Conservation (phyloP, 2,797 vertebrate species). For the Acipenser ruthenus region DNA sequence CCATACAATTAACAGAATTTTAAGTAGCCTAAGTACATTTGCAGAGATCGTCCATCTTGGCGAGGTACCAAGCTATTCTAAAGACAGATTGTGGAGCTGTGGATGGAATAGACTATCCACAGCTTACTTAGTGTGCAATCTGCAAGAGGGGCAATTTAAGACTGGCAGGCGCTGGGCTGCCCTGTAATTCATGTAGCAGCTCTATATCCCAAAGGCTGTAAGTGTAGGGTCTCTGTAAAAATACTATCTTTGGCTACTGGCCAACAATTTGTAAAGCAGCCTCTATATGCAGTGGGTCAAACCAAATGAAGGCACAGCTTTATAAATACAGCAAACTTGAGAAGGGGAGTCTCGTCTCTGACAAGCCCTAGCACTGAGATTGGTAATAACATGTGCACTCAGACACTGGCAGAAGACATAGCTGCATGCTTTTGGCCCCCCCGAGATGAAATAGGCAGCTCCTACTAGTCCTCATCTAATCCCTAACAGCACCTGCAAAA, state of each 20-base stretch:
- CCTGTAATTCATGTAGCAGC: slow-evolving; percentile 16
- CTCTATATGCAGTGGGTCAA: slow-evolving; percentile 26
- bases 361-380: neutral
- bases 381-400: neutral
- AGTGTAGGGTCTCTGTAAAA: slow-evolving; percentile 27
- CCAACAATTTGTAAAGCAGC: slow-evolving; percentile 25
- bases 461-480: no score
- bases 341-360: slow-evolving; percentile 9
- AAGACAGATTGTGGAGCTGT: slow-evolving; percentile 28
- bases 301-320: slow-evolving; percentile 22
- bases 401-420: neutral
- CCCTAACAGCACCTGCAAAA: no score
- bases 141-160: slow-evolving; percentile 30
- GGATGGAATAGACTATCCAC: slow-evolving; percentile 19
- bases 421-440: neutral
- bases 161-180: slow-evolving; percentile 22
- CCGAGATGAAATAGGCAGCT: neutral
- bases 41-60: slow-evolving; percentile 27
- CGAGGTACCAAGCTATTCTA: slow-evolving; percentile 33
- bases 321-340: slow-evolving; percentile 26
- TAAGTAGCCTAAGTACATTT: slow-evolving; percentile 30
- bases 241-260: slow-evolving; percentile 35
- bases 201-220: slow-evolving; percentile 24
- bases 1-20: slow-evolving; percentile 11
- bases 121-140: slow-evolving; percentile 31